Evolutionary conservation across 2,888 invertebrate genomes (phyloP).

Genomic region (Dasypolia templi): DNA sequence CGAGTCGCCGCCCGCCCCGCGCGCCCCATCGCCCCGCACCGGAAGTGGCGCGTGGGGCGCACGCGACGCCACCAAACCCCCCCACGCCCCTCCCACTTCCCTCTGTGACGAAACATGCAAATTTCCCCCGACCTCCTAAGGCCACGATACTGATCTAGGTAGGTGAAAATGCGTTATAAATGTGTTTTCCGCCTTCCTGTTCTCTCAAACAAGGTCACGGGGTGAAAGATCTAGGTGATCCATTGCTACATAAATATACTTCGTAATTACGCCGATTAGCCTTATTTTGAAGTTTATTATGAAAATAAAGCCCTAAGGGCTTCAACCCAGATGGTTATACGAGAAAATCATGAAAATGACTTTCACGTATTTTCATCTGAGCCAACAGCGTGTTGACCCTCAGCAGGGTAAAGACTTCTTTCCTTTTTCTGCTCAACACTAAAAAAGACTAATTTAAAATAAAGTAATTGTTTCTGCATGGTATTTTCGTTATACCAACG

Average conservation of each 20-base stretch:
- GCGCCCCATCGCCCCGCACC: conserved; percentile 67
- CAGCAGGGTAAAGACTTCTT: neutral
- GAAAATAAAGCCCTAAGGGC: conserved; percentile 1
- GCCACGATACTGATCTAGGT: conserved; percentile 75
- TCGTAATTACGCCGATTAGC: conserved; percentile 47
- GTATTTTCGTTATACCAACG: conserved; percentile 24
- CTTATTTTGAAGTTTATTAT: conserved; percentile 47
- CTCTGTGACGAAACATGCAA: conserved; percentile 86
- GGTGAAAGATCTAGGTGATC: conserved; percentile 69
- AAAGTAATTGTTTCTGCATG: conserved; percentile 1
- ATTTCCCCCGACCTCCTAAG: conserved; percentile 80
- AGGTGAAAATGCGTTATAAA: conserved; percentile 80
- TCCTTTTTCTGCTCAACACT: neutral
- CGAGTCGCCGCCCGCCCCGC: conserved; percentile 61
- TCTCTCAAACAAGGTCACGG: conserved; percentile 78
- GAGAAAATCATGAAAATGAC: too few species aligned
- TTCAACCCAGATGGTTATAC: conserved; percentile 15
- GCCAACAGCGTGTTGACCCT: neutral
- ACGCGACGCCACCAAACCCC: conserved; percentile 77
- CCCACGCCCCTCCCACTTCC: conserved; percentile 45
- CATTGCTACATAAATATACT: conserved; percentile 41
- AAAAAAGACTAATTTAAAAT: too few species aligned
- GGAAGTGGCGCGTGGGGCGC: conserved; percentile 84
- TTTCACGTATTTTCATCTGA: neutral
- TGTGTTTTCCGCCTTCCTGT: conserved; percentile 73